Percentiles rank a stretch among this genome's conserved stretches.
These are phyloP conservation scores for Kryptolebias ocellatus DNA, from an alignment of 2,797 vertebrate species.

Conservation along the genomic window DNA sequence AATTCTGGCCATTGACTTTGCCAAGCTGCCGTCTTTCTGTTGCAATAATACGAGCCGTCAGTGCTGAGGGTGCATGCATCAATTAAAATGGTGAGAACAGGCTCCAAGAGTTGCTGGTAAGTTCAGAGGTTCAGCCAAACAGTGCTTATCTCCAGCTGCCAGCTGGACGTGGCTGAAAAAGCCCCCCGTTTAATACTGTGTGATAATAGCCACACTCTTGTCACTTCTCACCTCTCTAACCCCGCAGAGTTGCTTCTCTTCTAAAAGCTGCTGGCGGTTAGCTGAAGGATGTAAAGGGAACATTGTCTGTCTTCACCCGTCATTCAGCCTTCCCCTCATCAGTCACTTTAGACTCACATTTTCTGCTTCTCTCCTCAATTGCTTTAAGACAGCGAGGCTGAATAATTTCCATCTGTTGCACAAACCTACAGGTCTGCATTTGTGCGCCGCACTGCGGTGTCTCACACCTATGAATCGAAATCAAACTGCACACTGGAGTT, in stretches of 20 bases:
- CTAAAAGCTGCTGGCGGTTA: slow-evolving; percentile 41
- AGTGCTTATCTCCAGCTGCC: slow-evolving; percentile 79
- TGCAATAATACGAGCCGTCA: slow-evolving; percentile 26
- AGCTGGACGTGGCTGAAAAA: slow-evolving; percentile 76
- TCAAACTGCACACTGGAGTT: slow-evolving; percentile 22
- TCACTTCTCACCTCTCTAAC: slow-evolving; percentile 75
- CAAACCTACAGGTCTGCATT: slow-evolving; percentile 8
- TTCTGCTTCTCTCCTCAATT: slow-evolving; percentile 14
- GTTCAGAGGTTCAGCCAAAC: slow-evolving; percentile 75
- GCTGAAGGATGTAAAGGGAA: slow-evolving; percentile 38
- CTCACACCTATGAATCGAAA: slow-evolving; percentile 29
- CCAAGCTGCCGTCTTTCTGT: slow-evolving; percentile 25
- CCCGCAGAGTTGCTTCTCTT: slow-evolving; percentile 40
- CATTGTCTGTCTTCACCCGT: slow-evolving; percentile 26
- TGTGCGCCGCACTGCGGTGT: slow-evolving; percentile 1
- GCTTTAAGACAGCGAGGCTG: slow-evolving; percentile 21
- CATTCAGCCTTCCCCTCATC: slow-evolving; percentile 32
- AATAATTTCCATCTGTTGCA: slow-evolving; percentile 25
- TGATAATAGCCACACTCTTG: slow-evolving; percentile 77
- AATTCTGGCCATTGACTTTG: slow-evolving; percentile 25
- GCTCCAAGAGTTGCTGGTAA: slow-evolving; percentile 66
- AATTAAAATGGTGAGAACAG: slow-evolving; percentile 52
- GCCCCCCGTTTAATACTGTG: slow-evolving; percentile 77
- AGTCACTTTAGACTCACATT: slow-evolving; percentile 36
- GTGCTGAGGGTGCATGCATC: slow-evolving; percentile 48